Conservation (phyloP, 2,888 invertebrate species). For the Drosophila pullipes region DNA sequence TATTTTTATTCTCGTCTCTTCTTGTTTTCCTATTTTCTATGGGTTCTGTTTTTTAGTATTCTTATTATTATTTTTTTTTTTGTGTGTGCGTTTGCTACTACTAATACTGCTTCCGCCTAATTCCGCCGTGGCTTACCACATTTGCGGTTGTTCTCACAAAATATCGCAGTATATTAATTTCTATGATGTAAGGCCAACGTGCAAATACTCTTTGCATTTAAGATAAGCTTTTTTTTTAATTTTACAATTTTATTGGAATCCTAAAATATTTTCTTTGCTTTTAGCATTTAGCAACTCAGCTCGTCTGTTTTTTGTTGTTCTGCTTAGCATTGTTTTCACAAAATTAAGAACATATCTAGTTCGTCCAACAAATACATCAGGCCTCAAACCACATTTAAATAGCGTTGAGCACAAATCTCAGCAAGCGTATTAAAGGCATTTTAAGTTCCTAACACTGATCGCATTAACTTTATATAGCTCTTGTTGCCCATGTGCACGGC, state of each 20-base stretch:
- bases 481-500: slow-evolving; percentile 36
- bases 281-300: neutral
- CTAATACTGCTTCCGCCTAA: slow-evolving; percentile 59
- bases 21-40: slow-evolving; percentile 23
- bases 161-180: neutral
- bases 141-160: slow-evolving; percentile 66
- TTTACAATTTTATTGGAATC: neutral
- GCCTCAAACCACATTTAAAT: neutral
- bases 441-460: slow-evolving; percentile 21
- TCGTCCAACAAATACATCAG: neutral
- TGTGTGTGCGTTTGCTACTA: slow-evolving; percentile 15
- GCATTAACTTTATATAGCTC: slow-evolving; percentile 46
- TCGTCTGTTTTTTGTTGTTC: neutral
- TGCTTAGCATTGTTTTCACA: neutral
- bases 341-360: too few relatives aligned
- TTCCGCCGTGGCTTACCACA: slow-evolving; percentile 59
- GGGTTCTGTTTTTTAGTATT: slow-evolving; percentile 22
- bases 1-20: slow-evolving; percentile 4
- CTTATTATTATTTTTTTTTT: neutral
- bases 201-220: slow-evolving; percentile 15
- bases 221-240: neutral
- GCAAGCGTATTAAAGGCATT: slow-evolving; percentile 20
- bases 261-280: neutral
- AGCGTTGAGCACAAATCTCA: neutral
- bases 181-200: neutral